These are phyloP conservation scores for Macroramphosus scolopax DNA, from an alignment of 2,797 vertebrate species.

Conservation along the genomic window DNA sequence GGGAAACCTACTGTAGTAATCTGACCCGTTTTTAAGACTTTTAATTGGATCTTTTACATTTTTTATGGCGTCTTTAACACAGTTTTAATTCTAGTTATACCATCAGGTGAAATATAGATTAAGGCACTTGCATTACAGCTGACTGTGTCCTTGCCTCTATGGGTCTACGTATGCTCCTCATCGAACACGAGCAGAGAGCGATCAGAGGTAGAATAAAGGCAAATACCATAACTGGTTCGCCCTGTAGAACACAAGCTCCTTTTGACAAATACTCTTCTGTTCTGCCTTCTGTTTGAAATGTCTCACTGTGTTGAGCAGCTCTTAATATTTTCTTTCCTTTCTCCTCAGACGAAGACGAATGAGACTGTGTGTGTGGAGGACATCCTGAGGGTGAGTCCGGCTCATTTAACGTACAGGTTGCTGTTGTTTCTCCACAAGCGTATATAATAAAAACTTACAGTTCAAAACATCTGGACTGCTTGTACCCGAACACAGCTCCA, in stretches of 20 bases:
- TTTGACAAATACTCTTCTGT: not conserved
- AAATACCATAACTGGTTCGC: not conserved
- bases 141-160: too few species aligned
- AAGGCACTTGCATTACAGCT: too few species aligned
- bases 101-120: too few species aligned
- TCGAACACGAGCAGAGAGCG: not conserved
- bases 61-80: too few species aligned
- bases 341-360: constrained; percentile 78
- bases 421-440: too few species aligned
- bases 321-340: not conserved
- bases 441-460: too few species aligned
- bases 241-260: not conserved
- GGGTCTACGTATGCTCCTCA: not conserved
- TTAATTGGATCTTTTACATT: too few species aligned
- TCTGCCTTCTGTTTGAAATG: not conserved
- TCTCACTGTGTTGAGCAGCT: not conserved
- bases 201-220: not conserved
- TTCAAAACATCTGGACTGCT: too few species aligned
- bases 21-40: too few species aligned
- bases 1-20: too few species aligned
- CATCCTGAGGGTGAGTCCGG: constrained; percentile 87
- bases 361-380: constrained; percentile 88
- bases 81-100: too few species aligned
- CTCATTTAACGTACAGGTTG: not conserved
- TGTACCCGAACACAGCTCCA: too few species aligned